These are phyloP conservation scores for Nibea coibor DNA, from an alignment of 2,113 vertebrate genomes.

Conservation along the genomic window DNA sequence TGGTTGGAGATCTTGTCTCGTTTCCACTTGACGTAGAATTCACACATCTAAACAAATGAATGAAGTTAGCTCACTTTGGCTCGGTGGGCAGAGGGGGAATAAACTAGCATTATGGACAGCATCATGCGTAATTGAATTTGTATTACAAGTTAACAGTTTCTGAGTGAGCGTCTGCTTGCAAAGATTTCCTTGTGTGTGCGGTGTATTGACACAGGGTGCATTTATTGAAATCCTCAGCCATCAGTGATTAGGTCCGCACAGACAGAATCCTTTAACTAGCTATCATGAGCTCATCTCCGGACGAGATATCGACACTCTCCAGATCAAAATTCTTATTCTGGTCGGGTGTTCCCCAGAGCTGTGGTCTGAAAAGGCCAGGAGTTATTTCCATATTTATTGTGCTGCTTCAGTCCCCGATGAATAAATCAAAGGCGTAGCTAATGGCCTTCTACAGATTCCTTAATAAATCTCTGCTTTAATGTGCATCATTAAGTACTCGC, in stretches of 20 bases:
- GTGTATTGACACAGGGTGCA: conserved; percentile 17
- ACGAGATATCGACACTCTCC: conserved; percentile 51
- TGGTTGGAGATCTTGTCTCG: not conserved
- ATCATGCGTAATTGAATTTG: conserved; percentile 22
- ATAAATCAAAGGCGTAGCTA: conserved; percentile 78
- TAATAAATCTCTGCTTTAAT: conserved; percentile 74
- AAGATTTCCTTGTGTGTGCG: not conserved
- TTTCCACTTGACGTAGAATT: conserved; percentile 5
- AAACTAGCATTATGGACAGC: conserved; percentile 3
- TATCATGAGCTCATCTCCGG: conserved; percentile 59
- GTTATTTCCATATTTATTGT: conserved; percentile 80
- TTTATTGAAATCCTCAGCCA: conserved; percentile 40
- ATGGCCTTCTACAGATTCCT: conserved; percentile 71
- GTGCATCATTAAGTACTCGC: conserved; percentile 69
- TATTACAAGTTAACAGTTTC: conserved; percentile 18
- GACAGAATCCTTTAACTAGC: conserved; percentile 48
- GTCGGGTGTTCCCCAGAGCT: conserved; percentile 50
- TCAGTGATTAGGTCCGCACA: conserved; percentile 43
- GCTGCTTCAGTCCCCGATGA: conserved; percentile 62
- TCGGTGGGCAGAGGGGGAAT: conserved; percentile 4
- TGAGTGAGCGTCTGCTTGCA: not conserved
- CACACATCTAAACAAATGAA: not conserved
- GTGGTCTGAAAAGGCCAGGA: conserved; percentile 72
- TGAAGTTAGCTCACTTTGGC: conserved; percentile 3
- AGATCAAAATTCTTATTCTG: conserved; percentile 58